These are phyloP conservation scores for Erythrocercus mccallii DNA, from an alignment of 2,113 vertebrate genomes.

Conservation along the genomic window DNA sequence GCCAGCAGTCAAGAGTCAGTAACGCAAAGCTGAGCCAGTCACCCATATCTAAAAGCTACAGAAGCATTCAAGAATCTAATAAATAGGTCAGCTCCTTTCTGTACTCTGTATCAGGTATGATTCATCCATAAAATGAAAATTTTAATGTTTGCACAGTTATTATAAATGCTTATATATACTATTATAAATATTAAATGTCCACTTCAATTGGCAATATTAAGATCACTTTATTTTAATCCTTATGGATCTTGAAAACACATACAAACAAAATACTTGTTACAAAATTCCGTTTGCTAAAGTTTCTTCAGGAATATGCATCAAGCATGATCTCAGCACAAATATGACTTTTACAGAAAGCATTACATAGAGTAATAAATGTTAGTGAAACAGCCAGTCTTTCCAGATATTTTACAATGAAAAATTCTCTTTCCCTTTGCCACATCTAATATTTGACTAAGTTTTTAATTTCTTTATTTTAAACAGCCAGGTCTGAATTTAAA, in stretches of 20 bases:
- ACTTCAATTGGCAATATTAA: background rate
- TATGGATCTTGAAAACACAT: slow-evolving; percentile 17
- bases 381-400: background rate
- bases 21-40: background rate
- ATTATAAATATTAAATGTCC: background rate
- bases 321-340: slow-evolving; percentile 23
- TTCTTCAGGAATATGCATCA: slow-evolving; percentile 21
- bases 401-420: background rate
- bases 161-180: background rate
- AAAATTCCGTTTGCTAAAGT: slow-evolving; percentile 19
- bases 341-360: background rate
- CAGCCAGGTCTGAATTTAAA: background rate
- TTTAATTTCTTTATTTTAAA: background rate
- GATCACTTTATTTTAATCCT: slow-evolving; percentile 43
- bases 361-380: background rate
- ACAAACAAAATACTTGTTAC: slow-evolving; percentile 34
- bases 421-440: background rate
- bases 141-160: background rate
- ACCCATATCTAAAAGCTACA: background rate
- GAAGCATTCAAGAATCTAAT: background rate
- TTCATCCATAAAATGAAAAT: background rate
- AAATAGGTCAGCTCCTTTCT: background rate
- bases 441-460: background rate
- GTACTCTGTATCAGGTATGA: background rate
- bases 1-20: background rate